phyloP scores from a whole-genome alignment of 2,797 vertebrate species.

The Hipposideros larvatus region DNA sequence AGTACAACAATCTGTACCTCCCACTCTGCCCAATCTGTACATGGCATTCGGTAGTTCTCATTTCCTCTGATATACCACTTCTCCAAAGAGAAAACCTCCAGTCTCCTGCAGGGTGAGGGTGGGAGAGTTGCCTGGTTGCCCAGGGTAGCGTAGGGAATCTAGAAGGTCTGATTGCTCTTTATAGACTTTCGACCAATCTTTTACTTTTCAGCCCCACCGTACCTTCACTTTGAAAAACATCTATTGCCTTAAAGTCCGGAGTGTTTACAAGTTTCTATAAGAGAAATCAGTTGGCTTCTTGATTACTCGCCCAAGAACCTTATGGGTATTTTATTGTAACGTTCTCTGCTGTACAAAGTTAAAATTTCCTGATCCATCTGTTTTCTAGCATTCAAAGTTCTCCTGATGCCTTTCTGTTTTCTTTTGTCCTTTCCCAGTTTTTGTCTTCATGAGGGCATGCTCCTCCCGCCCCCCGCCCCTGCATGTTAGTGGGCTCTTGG shows the following conservation, averaged over 20 bases:
- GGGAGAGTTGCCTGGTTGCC: not conserved
- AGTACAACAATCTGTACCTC: not conserved
- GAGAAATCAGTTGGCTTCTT: constrained; percentile 50
- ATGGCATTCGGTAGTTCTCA: constrained; percentile 10
- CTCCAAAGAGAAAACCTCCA: not conserved
- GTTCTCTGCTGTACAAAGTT: constrained; percentile 58
- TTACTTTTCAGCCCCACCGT: not conserved
- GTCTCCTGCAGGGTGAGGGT: not conserved
- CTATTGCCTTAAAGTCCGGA: not conserved
- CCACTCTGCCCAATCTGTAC: constrained; percentile 35
- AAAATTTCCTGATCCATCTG: constrained; percentile 70
- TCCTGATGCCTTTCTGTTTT: not conserved
- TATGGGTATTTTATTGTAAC: constrained; percentile 60
- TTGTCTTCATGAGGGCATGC: not conserved
- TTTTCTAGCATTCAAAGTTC: constrained; percentile 53
- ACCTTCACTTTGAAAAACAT: not conserved
- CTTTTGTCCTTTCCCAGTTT: not conserved
- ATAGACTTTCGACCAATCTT: not conserved
- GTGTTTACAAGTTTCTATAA: constrained; percentile 15
- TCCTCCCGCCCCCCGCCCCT: not conserved
- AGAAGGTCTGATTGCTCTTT: not conserved
- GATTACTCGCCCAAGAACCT: constrained; percentile 38
- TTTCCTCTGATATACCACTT: not conserved
- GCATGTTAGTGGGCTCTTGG: not conserved
- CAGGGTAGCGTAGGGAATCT: not conserved